phyloP scores from a whole-genome alignment of 2,888 invertebrate species.

The Cheilosia variabilis region DNA sequence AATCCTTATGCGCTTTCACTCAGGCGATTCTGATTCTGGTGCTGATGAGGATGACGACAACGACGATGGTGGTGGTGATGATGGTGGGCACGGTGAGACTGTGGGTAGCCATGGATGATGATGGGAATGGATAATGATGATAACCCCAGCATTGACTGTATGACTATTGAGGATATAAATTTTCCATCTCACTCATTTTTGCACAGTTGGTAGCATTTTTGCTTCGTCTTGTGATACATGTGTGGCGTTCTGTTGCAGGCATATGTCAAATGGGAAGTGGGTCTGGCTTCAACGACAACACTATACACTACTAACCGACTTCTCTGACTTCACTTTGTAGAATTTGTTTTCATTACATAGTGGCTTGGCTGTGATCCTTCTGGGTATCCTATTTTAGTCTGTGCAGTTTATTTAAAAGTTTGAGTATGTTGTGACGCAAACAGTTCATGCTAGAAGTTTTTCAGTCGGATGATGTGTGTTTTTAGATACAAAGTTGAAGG shows the following conservation, averaged over 20 bases:
- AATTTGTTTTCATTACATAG: constrained; percentile 39
- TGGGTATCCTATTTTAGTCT: not conserved
- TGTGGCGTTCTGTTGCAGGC: not conserved
- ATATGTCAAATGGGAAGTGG: constrained; percentile 47
- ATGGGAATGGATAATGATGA: constrained; percentile 29
- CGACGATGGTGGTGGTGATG: constrained; percentile 37
- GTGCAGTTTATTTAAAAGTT: not conserved
- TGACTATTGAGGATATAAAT: constrained; percentile 13
- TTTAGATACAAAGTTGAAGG: not conserved
- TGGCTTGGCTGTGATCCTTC: constrained; percentile 4
- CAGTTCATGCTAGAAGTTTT: not conserved
- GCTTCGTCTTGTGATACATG: not conserved
- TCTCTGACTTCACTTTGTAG: constrained; percentile 58
- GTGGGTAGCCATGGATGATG: constrained; percentile 14
- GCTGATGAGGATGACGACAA: constrained; percentile 26
- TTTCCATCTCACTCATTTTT: constrained; percentile 16
- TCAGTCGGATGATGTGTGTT: constrained; percentile 10
- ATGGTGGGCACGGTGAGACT: constrained; percentile 38
- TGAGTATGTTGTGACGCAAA: constrained; percentile 5
- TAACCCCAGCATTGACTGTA: constrained; percentile 55
- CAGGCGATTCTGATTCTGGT: constrained; percentile 47
- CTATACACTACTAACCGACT: constrained; percentile 50
- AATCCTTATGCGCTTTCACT: constrained; percentile 47
- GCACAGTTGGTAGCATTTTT: constrained; percentile 7
- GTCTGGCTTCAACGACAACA: constrained; percentile 33